Conservation (phyloP, 2,888 invertebrate genomes). For the Oligia fasciuncula region DNA sequence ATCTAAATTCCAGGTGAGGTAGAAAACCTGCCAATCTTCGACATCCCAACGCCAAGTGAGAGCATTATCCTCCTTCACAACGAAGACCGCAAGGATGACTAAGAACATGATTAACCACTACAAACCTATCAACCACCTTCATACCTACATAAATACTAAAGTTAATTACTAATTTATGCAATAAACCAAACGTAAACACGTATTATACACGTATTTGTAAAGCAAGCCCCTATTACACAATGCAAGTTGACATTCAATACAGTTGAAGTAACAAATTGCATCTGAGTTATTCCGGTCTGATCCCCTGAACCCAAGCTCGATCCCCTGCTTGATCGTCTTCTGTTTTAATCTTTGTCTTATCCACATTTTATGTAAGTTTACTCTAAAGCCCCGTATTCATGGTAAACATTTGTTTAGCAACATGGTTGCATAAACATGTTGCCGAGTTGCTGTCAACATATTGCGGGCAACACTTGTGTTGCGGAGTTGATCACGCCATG, state of each 20-base stretch:
- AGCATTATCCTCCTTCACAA: conserved; percentile 82
- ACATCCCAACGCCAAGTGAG: conserved; percentile 82
- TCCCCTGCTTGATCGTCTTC: too few species aligned
- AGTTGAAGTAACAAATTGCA: neutral
- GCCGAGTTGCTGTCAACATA: too few species aligned
- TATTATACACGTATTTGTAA: neutral
- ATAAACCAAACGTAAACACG: conserved; percentile 16
- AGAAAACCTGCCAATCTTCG: conserved; percentile 84
- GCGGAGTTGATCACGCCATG: too few species aligned
- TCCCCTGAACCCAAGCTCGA: too few species aligned
- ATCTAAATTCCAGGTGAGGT: conserved; percentile 81
- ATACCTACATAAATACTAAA: neutral
- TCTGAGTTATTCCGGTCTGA: too few species aligned
- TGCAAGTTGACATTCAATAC: neutral
- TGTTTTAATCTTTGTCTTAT: too few species aligned
- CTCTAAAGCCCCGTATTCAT: too few species aligned
- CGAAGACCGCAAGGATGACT: conserved; percentile 76
- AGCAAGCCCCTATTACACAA: neutral
- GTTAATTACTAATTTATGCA: conserved; percentile 24
- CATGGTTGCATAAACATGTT: too few species aligned
- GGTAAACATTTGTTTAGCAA: too few species aligned
- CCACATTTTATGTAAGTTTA: too few species aligned
- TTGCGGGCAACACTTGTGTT: too few species aligned
- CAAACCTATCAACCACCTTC: neutral
- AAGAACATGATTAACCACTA: conserved; percentile 24